These are phyloP conservation scores for Vespertilio murinus DNA, from an alignment of 2,797 vertebrate species.

Conservation along the genomic window DNA sequence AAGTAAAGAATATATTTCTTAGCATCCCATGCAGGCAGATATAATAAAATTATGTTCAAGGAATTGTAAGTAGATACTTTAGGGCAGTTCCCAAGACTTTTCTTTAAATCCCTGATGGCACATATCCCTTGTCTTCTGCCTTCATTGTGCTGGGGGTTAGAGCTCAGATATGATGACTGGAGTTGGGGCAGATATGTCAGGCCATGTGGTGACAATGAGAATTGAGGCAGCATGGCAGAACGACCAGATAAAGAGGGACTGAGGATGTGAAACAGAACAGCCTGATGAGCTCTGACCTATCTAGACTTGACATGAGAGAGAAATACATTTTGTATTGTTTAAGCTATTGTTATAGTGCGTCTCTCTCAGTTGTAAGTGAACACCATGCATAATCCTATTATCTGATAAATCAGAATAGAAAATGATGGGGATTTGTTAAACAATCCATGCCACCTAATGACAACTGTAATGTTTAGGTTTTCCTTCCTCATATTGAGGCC, in stretches of 20 bases:
- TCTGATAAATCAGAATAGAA: background rate
- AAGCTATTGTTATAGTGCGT: background rate
- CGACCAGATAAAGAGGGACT: background rate
- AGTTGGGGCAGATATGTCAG: background rate
- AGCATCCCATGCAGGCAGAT: background rate
- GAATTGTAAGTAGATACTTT: background rate
- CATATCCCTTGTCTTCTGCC: background rate
- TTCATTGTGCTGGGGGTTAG: background rate
- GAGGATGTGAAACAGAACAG: background rate
- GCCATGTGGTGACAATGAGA: background rate
- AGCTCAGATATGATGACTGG: constrained; percentile 1
- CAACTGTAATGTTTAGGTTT: background rate
- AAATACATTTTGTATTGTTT: background rate
- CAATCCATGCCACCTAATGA: background rate
- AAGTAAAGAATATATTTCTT: constrained; percentile 18
- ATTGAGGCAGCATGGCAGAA: background rate
- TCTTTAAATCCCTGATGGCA: background rate
- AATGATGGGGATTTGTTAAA: background rate
- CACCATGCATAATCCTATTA: background rate
- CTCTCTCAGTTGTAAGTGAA: background rate
- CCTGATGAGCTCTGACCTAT: background rate
- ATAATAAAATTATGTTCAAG: background rate
- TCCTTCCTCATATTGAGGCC: background rate
- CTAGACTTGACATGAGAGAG: background rate
- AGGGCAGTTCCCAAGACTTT: background rate